phyloP scores from a whole-genome alignment of 2,888 invertebrate genomes.

The Globia sparganii region DNA sequence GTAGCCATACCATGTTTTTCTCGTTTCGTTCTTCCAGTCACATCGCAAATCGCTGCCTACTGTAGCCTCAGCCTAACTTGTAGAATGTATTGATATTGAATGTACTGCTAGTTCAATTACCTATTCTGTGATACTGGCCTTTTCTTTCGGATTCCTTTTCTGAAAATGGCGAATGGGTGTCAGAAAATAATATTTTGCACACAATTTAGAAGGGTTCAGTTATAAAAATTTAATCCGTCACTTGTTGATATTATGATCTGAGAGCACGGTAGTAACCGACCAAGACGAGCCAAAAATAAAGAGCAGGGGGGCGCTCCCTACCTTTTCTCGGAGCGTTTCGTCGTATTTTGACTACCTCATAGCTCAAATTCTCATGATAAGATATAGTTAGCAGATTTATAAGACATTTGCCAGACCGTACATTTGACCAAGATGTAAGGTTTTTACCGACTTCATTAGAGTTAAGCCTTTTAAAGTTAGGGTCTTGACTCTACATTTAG shows the following conservation, averaged over 20 bases:
- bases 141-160: background rate
- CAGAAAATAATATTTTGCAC: background rate
- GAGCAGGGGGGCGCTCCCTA: background rate
- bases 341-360: background rate
- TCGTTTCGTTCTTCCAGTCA: no score
- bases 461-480: background rate
- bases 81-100: constrained; percentile 19
- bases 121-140: background rate
- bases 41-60: no score
- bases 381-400: background rate
- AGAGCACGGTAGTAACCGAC: background rate
- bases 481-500: background rate
- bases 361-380: background rate
- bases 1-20: no score
- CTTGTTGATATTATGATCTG: background rate
- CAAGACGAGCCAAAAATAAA: background rate
- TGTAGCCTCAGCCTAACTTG: no score
- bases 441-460: no score
- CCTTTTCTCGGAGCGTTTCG: background rate
- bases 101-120: background rate
- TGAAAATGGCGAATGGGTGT: background rate
- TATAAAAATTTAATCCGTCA: background rate
- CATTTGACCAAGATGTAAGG: background rate
- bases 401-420: background rate
- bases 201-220: background rate